Percentiles rank a stretch among this genome's conserved stretches.
phyloP scores from a whole-genome alignment of 23 tunicate species.

The Trididemnum miniatum region DNA sequence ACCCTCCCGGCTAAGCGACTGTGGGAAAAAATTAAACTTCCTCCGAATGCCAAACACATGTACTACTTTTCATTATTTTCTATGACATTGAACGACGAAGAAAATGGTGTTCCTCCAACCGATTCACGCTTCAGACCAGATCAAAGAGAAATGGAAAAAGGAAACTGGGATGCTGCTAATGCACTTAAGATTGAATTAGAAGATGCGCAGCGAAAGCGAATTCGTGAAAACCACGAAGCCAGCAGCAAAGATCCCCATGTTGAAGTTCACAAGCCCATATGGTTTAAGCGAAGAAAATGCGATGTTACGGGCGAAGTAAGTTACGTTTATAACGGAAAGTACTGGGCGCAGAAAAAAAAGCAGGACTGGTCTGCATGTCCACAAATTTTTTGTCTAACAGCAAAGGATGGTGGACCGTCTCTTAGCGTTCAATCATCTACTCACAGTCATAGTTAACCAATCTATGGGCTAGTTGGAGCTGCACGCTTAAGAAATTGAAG shows the following conservation, averaged over 20 bases:
- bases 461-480: too few species aligned
- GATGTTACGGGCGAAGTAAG: conserved; percentile 50
- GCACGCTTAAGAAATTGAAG: too few species aligned
- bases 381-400: conserved; percentile 56
- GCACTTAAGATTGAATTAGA: conserved; percentile 70
- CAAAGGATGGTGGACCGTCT: too few species aligned
- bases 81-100: conserved; percentile 70
- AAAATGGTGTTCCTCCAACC: conserved; percentile 77
- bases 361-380: conserved; percentile 68
- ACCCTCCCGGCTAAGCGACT: conserved; percentile 58
- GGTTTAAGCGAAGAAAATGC: conserved; percentile 67
- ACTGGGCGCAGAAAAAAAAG: conserved; percentile 76
- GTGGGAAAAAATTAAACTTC: conserved; percentile 42
- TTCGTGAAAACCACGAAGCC: conserved; percentile 26
- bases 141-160: conserved; percentile 89
- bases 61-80: conserved; percentile 77
- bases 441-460: too few species aligned
- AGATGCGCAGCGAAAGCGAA: conserved; percentile 79
- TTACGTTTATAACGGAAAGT: conserved; percentile 36
- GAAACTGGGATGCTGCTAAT: conserved; percentile 92
- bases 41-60: conserved; percentile 73
- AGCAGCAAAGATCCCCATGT: conserved; percentile 34
- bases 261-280: conserved; percentile 61
- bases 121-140: conserved; percentile 86
- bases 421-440: too few species aligned